phyloP scores from a whole-genome alignment of 2,888 invertebrate genomes.

The Synanthedon myopaeformis region DNA sequence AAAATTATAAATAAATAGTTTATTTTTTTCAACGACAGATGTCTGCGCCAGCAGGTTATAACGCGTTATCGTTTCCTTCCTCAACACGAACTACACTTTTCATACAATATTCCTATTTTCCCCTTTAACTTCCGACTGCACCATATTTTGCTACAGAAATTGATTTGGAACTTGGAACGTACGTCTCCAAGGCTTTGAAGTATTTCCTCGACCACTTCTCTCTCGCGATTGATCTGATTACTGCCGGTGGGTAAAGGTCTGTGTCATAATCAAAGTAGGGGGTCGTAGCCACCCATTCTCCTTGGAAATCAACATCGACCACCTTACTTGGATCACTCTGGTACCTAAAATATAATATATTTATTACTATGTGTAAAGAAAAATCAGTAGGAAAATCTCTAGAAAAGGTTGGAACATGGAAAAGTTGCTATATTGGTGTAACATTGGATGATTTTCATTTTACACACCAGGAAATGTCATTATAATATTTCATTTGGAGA shows the following conservation, averaged over 20 bases:
- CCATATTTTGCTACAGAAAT: too few relatives aligned
- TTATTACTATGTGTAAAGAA: not conserved
- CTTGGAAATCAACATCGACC: constrained; percentile 71
- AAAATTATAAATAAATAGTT: too few relatives aligned
- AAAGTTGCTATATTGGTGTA: too few relatives aligned
- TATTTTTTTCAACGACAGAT: too few relatives aligned
- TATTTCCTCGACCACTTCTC: constrained; percentile 80
- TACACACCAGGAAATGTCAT: too few relatives aligned
- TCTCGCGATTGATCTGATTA: constrained; percentile 79
- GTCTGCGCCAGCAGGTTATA: too few relatives aligned
- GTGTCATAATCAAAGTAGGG: constrained; percentile 80
- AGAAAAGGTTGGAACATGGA: not conserved
- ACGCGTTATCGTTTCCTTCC: too few relatives aligned
- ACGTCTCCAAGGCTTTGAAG: constrained; percentile 75
- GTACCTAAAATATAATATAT: constrained; percentile 33
- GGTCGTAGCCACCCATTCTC: constrained; percentile 73
- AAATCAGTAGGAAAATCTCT: not conserved
- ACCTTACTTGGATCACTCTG: constrained; percentile 53
- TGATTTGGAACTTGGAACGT: constrained; percentile 17
- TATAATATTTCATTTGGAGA: too few relatives aligned
- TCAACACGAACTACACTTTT: too few relatives aligned
- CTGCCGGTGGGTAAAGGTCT: constrained; percentile 73
- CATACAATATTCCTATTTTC: too few relatives aligned
- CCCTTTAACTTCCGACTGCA: too few relatives aligned
- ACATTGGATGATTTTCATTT: too few relatives aligned